phyloP scores from a whole-genome alignment of 1,140 invertebrate genomes.

The Eriosoma lanigerum region DNA sequence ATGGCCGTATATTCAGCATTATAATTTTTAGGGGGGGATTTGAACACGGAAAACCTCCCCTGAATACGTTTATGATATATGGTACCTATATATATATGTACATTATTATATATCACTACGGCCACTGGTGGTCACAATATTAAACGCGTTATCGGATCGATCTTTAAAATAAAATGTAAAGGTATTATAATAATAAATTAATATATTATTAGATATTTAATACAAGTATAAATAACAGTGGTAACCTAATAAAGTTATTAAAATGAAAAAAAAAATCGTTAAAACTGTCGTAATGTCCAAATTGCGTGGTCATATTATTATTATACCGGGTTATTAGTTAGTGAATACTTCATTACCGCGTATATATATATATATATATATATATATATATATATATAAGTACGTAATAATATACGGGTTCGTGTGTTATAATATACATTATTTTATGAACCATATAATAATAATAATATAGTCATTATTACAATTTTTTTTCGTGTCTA shows the following conservation, averaged over 20 bases:
- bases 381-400: no score
- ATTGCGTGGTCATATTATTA: slow-evolving; percentile 17
- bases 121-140: no score
- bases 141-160: no score
- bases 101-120: no score
- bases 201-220: no score
- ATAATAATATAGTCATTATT: neutral
- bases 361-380: neutral
- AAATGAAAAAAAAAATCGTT: slow-evolving; percentile 20
- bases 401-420: slow-evolving; percentile 26
- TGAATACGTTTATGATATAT: no score
- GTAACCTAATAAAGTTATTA: slow-evolving; percentile 29
- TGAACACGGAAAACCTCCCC: no score
- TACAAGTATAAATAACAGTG: neutral
- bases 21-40: no score
- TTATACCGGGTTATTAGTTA: slow-evolving; percentile 30
- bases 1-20: no score
- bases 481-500: slow-evolving; percentile 1
- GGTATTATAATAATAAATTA: no score
- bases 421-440: neutral
- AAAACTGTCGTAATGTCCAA: slow-evolving; percentile 1
- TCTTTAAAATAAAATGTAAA: neutral
- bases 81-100: no score
- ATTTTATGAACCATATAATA: neutral
- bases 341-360: neutral